A percentile compares a stretch with the other conserved stretches of the same genome.
phyloP scores from a whole-genome alignment of 2,888 invertebrate species.

The Biston betularia region DNA sequence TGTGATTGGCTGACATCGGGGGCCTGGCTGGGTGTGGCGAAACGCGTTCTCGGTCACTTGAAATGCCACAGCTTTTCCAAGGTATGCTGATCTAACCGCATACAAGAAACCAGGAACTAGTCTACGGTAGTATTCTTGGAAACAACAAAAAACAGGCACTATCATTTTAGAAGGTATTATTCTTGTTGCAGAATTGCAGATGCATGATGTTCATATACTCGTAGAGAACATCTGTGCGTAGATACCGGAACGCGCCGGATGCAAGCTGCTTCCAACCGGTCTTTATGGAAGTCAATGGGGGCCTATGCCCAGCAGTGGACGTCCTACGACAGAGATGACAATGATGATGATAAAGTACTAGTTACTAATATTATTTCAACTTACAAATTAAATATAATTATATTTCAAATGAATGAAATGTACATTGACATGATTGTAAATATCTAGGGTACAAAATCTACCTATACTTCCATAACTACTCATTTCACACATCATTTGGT shows the following conservation, averaged over 20 bases:
- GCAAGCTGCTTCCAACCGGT: too few species aligned
- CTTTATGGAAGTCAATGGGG: too few species aligned
- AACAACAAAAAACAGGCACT: not conserved
- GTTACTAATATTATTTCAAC: not conserved
- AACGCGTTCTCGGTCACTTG: slow-evolving; percentile 64
- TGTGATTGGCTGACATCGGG: slow-evolving; percentile 73
- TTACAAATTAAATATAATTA: not conserved
- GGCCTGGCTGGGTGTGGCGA: slow-evolving; percentile 83
- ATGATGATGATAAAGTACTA: not conserved
- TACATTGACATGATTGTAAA: too few species aligned
- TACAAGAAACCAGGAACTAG: slow-evolving; percentile 54
- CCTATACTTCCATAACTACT: too few species aligned
- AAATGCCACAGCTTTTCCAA: slow-evolving; percentile 57
- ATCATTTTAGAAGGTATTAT: slow-evolving; percentile 1
- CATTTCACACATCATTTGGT: too few species aligned
- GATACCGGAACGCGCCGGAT: not conserved
- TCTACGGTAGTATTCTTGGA: slow-evolving; percentile 10
- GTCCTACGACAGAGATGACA: not conserved
- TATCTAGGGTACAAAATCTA: too few species aligned
- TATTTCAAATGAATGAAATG: too few species aligned
- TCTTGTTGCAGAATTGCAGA: slow-evolving; percentile 4
- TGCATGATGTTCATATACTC: not conserved
- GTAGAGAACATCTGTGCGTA: not conserved
- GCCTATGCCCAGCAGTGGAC: too few species aligned
- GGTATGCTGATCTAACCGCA: slow-evolving; percentile 52